A percentile compares a stretch with the other conserved stretches of the same genome.
Conservation (phyloP, 2,888 invertebrate genomes). For the Synergus umbraculus region DNA sequence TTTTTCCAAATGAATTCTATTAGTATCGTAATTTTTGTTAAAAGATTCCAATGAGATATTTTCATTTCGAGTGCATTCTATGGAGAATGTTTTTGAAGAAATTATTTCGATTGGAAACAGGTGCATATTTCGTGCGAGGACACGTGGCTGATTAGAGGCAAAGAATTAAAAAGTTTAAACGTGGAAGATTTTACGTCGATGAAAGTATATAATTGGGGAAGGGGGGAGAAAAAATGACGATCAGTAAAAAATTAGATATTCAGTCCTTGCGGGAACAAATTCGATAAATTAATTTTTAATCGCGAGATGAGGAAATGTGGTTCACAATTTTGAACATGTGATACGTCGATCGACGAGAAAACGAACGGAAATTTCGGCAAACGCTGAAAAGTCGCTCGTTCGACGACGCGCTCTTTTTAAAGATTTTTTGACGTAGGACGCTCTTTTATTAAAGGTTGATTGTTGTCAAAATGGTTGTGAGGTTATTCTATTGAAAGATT, state of each 20-base stretch:
- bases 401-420: constrained; percentile 68
- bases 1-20: constrained; percentile 50
- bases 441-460: constrained; percentile 74
- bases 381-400: constrained; percentile 56
- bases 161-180: constrained; percentile 15
- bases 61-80: neutral
- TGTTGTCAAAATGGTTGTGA: constrained; percentile 76
- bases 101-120: constrained; percentile 42
- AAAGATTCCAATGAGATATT: constrained; percentile 2
- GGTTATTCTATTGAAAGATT: constrained; percentile 72
- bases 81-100: neutral
- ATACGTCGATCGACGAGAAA: constrained; percentile 65
- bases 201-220: constrained; percentile 17
- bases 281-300: constrained; percentile 27
- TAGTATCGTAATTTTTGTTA: constrained; percentile 56
- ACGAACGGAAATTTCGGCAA: constrained; percentile 8
- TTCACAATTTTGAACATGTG: constrained; percentile 72
- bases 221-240: neutral
- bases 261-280: neutral
- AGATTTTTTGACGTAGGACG: constrained; percentile 68
- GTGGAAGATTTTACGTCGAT: constrained; percentile 31
- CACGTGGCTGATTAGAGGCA: constrained; percentile 43
- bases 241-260: neutral
- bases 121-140: constrained; percentile 53
- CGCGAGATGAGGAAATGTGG: constrained; percentile 56